phyloP scores from a whole-genome alignment of 2,888 invertebrate species.

The Cactoblastis cactorum region DNA sequence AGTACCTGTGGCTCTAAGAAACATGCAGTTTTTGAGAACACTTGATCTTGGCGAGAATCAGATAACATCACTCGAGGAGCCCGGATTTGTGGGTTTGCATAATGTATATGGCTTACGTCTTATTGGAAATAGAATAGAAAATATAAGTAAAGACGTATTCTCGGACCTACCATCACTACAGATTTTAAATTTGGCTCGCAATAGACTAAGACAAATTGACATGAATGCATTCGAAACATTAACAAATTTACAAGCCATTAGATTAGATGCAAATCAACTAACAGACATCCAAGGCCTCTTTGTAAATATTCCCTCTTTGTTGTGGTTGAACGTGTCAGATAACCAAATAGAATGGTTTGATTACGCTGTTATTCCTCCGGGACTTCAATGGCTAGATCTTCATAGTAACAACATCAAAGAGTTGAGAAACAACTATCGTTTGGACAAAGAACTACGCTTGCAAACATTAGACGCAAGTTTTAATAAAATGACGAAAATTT shows the following conservation, averaged over 20 bases:
- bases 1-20: slow-evolving; percentile 89
- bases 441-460: slow-evolving; percentile 85
- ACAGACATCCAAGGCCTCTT: slow-evolving; percentile 91
- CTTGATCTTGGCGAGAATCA: slow-evolving; percentile 95
- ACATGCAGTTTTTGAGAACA: slow-evolving; percentile 91
- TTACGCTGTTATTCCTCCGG: slow-evolving; percentile 89
- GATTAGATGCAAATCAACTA: slow-evolving; percentile 91
- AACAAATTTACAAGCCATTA: slow-evolving; percentile 89
- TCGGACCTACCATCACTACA: slow-evolving; percentile 89
- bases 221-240: slow-evolving; percentile 89
- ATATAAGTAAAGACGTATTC: slow-evolving; percentile 89
- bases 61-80: slow-evolving; percentile 88
- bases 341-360: slow-evolving; percentile 94
- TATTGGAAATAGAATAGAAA: slow-evolving; percentile 92
- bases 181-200: slow-evolving; percentile 92
- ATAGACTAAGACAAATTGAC: slow-evolving; percentile 88
- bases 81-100: slow-evolving; percentile 90
- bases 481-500: slow-evolving; percentile 90
- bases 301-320: slow-evolving; percentile 87
- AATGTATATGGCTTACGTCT: slow-evolving; percentile 92
- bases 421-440: slow-evolving; percentile 85
- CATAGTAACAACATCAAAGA: slow-evolving; percentile 91
- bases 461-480: slow-evolving; percentile 94
- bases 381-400: slow-evolving; percentile 92
- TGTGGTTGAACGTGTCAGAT: slow-evolving; percentile 95